Evolutionary conservation across 2,888 invertebrate genomes (phyloP).

Genomic region (Acronicta alni): DNA sequence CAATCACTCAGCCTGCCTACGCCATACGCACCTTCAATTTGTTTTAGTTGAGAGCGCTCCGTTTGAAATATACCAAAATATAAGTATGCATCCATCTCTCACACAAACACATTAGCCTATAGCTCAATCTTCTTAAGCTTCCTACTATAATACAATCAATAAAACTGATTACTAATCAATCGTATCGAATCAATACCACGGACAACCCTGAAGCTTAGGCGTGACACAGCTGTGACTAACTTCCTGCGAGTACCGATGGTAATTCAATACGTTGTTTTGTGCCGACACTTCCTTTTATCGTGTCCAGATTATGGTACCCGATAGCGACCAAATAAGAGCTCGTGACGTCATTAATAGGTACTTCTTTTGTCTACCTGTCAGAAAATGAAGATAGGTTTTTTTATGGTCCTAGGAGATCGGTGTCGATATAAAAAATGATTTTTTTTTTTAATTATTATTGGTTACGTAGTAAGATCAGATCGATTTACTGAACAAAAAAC

Average conservation of each 20-base stretch:
- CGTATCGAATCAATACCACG: not conserved
- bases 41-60: too few species aligned
- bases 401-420: conserved; percentile 7
- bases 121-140: too few species aligned
- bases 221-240: conserved; percentile 47
- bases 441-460: conserved; percentile 2
- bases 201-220: conserved; percentile 47
- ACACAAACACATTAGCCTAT: too few species aligned
- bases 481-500: conserved; percentile 1
- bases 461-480: not conserved
- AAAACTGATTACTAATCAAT: conserved; percentile 8
- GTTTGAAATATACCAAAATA: too few species aligned
- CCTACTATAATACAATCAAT: not conserved
- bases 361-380: conserved; percentile 24
- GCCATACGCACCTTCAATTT: too few species aligned
- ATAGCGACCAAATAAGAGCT: conserved; percentile 40
- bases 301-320: conserved; percentile 41
- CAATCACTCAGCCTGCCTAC: too few species aligned
- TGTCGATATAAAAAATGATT: conserved; percentile 21
- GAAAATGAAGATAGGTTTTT: not conserved
- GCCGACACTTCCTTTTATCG: conserved; percentile 54
- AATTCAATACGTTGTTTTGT: conserved; percentile 24
- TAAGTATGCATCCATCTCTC: too few species aligned
- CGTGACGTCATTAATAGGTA: conserved; percentile 37
- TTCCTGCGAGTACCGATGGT: conserved; percentile 47